A percentile compares a stretch with the other conserved stretches of the same genome.
Evolutionary conservation across 1,140 invertebrate genomes (phyloP).

Genomic region (Galleria mellonella): DNA sequence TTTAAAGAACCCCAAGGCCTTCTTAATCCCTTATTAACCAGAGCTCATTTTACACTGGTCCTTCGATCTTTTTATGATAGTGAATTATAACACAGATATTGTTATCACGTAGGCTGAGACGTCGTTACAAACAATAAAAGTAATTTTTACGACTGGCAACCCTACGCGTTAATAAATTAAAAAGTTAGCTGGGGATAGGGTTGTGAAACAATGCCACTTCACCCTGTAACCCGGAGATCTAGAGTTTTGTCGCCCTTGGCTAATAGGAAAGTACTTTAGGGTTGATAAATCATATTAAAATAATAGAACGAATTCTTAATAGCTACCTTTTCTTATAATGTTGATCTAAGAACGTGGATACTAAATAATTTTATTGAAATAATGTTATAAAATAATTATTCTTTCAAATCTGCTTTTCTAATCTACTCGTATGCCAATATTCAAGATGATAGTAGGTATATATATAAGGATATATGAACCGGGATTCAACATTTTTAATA

Average conservation of each 20-base stretch:
- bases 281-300: constrained; percentile 9
- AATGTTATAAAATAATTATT: too few species aligned
- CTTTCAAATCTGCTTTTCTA: too few species aligned
- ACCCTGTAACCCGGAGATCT: constrained; percentile 42
- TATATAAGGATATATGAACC: too few species aligned
- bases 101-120: constrained; percentile 68
- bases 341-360: too few species aligned
- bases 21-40: background rate
- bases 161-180: constrained; percentile 66
- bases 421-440: too few species aligned
- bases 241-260: constrained; percentile 42
- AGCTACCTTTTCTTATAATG: too few species aligned
- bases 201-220: constrained; percentile 58
- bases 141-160: constrained; percentile 69
- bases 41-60: constrained; percentile 20
- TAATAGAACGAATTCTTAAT: background rate
- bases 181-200: constrained; percentile 47
- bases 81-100: constrained; percentile 60
- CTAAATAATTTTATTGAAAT: too few species aligned
- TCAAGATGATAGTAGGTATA: too few species aligned
- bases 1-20: background rate
- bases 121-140: constrained; percentile 70
- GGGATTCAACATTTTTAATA: too few species aligned
- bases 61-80: constrained; percentile 26
- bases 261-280: constrained; percentile 22